Percentiles rank a stretch among this genome's conserved stretches.
Evolutionary conservation across 1,140 invertebrate genomes (phyloP).

Genomic region (Asobara japonica): DNA sequence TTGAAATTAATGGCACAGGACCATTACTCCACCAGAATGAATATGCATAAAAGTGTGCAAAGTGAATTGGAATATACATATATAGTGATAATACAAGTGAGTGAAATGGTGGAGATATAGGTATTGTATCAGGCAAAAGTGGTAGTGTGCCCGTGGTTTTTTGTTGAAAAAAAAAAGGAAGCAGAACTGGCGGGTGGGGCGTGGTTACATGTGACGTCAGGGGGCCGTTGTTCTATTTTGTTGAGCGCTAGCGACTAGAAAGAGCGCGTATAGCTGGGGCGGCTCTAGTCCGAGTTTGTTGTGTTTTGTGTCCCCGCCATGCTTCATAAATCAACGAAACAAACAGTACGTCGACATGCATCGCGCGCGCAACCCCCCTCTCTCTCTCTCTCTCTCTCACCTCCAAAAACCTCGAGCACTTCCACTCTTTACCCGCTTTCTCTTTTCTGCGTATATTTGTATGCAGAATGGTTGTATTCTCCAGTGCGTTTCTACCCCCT

Average conservation of each 20-base stretch:
- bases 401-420: conserved; percentile 43
- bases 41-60: conserved; percentile 59
- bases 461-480: not conserved
- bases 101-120: conserved; percentile 20
- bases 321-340: conserved; percentile 65
- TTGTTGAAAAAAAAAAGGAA: not conserved
- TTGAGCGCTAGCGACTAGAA: conserved; percentile 36
- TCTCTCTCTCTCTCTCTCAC: no score
- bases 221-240: conserved; percentile 55
- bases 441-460: not conserved
- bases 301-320: conserved; percentile 60
- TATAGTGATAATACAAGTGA: conserved; percentile 9
- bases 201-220: conserved; percentile 60
- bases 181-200: conserved; percentile 40
- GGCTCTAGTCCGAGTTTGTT: conserved; percentile 42
- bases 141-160: not conserved
- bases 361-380: conserved; percentile 39
- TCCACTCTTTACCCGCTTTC: conserved; percentile 2
- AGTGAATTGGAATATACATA: conserved; percentile 52
- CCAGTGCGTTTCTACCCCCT: not conserved
- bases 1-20: conserved; percentile 46
- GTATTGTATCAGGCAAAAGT: not conserved
- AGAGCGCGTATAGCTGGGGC: conserved; percentile 43
- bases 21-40: conserved; percentile 52
- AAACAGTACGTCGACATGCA: conserved; percentile 59